phyloP scores from a whole-genome alignment of 2,888 invertebrate genomes.

The Pardosa pseudoannulata region DNA sequence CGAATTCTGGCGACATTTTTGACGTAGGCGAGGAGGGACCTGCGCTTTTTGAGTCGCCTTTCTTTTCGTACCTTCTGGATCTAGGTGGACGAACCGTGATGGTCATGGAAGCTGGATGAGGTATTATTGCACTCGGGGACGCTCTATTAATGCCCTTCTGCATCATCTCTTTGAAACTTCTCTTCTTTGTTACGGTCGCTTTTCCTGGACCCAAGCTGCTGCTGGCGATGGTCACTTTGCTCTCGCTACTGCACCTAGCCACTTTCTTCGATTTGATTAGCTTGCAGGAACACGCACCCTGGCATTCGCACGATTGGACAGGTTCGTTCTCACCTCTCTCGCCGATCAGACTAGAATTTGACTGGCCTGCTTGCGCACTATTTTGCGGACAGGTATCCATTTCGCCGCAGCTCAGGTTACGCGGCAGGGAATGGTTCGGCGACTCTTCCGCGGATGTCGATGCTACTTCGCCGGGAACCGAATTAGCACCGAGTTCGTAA shows the following conservation, averaged over 20 bases:
- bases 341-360: neutral
- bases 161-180: slow-evolving; percentile 58
- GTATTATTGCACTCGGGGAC: slow-evolving; percentile 58
- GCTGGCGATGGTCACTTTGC: neutral
- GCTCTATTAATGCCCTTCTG: slow-evolving; percentile 20
- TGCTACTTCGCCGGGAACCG: neutral
- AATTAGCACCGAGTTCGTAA: neutral
- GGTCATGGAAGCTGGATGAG: slow-evolving; percentile 57
- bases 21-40: slow-evolving; percentile 49
- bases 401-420: too few species aligned
- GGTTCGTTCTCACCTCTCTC: slow-evolving; percentile 8
- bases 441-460: neutral
- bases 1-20: slow-evolving; percentile 18
- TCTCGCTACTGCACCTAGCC: slow-evolving; percentile 26
- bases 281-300: slow-evolving; percentile 70
- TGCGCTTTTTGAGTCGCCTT: slow-evolving; percentile 21
- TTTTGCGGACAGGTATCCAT: neutral
- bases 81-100: slow-evolving; percentile 43
- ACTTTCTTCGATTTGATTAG: slow-evolving; percentile 31
- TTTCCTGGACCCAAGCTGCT: neutral
- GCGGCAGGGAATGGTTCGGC: neutral
- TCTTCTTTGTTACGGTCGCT: slow-evolving; percentile 35
- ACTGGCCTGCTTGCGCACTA: neutral
- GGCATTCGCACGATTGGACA: slow-evolving; percentile 55
- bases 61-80: slow-evolving; percentile 9